Percentiles rank a stretch among this genome's conserved stretches.
These are phyloP conservation scores for Eupithecia tripunctaria DNA, from an alignment of 2,888 invertebrate species.

Conservation along the genomic window DNA sequence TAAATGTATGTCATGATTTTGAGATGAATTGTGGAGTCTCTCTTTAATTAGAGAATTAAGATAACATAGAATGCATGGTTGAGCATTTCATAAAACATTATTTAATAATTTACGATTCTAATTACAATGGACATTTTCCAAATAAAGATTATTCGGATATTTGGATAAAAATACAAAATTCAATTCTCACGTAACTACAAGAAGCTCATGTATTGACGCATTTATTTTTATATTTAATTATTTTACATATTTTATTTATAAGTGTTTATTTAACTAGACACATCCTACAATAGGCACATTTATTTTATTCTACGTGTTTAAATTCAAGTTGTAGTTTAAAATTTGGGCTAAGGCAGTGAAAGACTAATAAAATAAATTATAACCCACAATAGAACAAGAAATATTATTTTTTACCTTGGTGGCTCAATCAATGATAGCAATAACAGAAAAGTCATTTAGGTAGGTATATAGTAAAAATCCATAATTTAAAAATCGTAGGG, in stretches of 20 bases:
- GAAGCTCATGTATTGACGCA: conserved; percentile 72
- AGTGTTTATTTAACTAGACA: conserved; percentile 69
- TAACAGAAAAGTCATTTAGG: background rate
- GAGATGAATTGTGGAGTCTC: too few relatives aligned
- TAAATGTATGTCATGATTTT: background rate
- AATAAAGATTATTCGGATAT: conserved; percentile 29
- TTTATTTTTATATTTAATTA: conserved; percentile 59
- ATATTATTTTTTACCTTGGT: background rate
- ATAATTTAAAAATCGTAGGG: background rate
- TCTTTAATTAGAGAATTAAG: background rate
- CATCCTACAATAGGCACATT: conserved; percentile 77
- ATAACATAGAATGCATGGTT: conserved; percentile 38
- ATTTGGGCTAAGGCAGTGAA: conserved; percentile 35
- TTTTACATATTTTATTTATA: conserved; percentile 59
- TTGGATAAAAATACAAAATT: conserved; percentile 43
- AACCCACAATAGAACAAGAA: conserved; percentile 1
- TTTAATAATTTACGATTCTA: conserved; percentile 35
- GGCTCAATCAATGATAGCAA: background rate
- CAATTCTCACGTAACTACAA: conserved; percentile 57
- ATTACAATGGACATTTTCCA: conserved; percentile 41
- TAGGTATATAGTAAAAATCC: background rate
- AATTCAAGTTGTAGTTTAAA: conserved; percentile 34
- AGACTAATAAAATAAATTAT: background rate
- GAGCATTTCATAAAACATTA: conserved; percentile 41
- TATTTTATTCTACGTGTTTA: conserved; percentile 49